phyloP scores from a whole-genome alignment of 1,140 invertebrate genomes.

The Pachyrhynchus sulphureomaculatus region DNA sequence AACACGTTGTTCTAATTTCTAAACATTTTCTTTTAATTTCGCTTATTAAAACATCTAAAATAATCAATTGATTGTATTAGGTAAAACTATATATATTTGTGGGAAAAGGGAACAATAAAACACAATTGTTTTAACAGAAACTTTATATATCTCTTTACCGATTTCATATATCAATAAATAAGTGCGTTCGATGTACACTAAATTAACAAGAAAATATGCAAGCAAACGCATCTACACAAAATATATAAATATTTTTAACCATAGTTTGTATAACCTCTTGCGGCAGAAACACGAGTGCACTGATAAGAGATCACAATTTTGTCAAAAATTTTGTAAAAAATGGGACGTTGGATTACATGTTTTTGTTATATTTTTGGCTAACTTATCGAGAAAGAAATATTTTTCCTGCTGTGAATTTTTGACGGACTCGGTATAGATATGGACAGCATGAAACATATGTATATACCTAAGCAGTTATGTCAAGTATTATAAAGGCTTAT shows the following conservation, averaged over 20 bases:
- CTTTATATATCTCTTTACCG: constrained; percentile 45
- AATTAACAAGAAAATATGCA: constrained; percentile 46
- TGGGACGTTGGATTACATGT: constrained; percentile 37
- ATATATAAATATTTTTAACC: constrained; percentile 47
- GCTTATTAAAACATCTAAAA: no score
- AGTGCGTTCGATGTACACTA: constrained; percentile 52
- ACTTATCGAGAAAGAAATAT: constrained; percentile 25
- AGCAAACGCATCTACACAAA: constrained; percentile 52
- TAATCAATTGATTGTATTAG: no score
- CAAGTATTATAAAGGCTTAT: constrained; percentile 39
- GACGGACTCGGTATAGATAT: constrained; percentile 40
- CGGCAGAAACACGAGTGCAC: constrained; percentile 42
- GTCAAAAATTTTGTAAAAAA: constrained; percentile 40
- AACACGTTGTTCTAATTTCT: no score
- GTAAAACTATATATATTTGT: no score
- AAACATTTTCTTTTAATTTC: no score
- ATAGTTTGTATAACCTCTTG: constrained; percentile 39
- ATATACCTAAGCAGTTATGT: constrained; percentile 41
- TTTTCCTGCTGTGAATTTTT: constrained; percentile 37
- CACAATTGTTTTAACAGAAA: constrained; percentile 40
- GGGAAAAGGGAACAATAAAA: background rate
- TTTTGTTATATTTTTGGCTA: constrained; percentile 25
- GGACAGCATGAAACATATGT: constrained; percentile 48
- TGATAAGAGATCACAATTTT: constrained; percentile 41
- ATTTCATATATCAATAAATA: constrained; percentile 41